Evolutionary conservation across 2,113 vertebrate species (phyloP).

Genomic region (Pangasianodon gigas): DNA sequence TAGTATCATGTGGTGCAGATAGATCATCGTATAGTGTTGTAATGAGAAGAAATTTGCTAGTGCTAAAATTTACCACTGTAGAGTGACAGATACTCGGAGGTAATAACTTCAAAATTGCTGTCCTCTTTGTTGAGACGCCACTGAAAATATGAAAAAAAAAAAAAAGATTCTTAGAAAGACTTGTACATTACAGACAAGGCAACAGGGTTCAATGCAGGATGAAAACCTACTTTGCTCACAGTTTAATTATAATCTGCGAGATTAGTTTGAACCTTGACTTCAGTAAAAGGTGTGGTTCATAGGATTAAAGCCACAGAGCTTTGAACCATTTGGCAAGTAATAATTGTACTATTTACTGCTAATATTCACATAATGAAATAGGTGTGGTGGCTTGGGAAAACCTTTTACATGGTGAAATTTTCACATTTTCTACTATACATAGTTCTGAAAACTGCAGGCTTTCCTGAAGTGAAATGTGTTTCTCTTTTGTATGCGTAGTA

Average conservation of each 20-base stretch:
- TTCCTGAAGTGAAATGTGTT: neutral
- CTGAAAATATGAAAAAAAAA: neutral
- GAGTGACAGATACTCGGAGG: constrained; percentile 39
- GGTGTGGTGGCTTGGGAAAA: neutral
- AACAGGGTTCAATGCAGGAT: neutral
- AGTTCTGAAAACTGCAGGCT: neutral
- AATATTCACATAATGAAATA: neutral
- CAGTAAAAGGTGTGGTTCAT: neutral
- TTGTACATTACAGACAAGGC: neutral
- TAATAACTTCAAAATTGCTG: constrained; percentile 42
- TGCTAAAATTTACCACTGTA: constrained; percentile 39
- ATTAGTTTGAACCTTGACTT: neutral
- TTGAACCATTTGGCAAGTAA: neutral
- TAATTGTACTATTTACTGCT: neutral
- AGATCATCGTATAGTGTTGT: neutral
- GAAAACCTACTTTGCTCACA: neutral
- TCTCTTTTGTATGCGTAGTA: neutral
- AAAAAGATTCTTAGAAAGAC: neutral
- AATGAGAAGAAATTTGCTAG: neutral
- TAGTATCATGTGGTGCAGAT: neutral
- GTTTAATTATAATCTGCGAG: neutral
- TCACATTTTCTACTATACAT: neutral
- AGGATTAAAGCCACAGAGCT: neutral
- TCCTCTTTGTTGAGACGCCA: constrained; percentile 44
- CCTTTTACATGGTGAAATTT: neutral